phyloP scores from a whole-genome alignment of 30 jellyfish, hydroid and myxozoan species.

The Rhopilema esculentum region DNA sequence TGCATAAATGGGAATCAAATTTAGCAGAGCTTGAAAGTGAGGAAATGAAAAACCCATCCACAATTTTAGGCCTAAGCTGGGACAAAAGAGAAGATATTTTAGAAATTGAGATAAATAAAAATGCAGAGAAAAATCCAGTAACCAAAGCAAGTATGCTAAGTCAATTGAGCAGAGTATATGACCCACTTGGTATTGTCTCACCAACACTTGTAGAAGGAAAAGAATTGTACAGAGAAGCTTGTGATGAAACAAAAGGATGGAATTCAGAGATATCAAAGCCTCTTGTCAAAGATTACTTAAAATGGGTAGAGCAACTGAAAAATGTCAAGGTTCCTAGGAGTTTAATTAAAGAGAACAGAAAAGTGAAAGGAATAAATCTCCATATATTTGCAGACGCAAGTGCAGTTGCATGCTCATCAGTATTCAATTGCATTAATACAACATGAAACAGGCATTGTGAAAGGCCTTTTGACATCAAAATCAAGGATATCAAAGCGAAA shows the following conservation, averaged over 20 bases:
- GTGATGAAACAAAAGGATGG: conserved; percentile 33
- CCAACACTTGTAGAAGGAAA: conserved; percentile 46
- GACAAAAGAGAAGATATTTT: conserved; percentile 19
- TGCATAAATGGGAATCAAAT: conserved; percentile 51
- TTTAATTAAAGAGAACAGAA: not conserved
- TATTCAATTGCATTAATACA: conserved; percentile 35
- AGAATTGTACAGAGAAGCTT: conserved; percentile 13
- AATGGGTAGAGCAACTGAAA: conserved; percentile 7
- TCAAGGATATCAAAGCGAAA: conserved; percentile 27
- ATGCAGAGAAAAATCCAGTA: not conserved
- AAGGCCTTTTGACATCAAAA: conserved; percentile 22
- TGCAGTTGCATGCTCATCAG: conserved; percentile 21
- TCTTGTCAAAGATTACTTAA: conserved; percentile 3
- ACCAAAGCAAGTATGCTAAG: conserved; percentile 8
- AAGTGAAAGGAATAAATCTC: not conserved
- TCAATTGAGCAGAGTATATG: conserved; percentile 12
- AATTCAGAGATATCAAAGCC: conserved; percentile 20
- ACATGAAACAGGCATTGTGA: conserved; percentile 22
- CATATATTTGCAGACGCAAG: conserved; percentile 45
- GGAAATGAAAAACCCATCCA: conserved; percentile 15
- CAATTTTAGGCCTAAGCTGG: conserved; percentile 8
- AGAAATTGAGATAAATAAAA: not conserved
- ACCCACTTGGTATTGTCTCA: conserved; percentile 34
- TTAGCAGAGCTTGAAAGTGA: conserved; percentile 9
- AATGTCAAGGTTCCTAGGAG: conserved; percentile 18